Evolutionary conservation across 2,113 vertebrate species (phyloP).

Genomic region (Amblyopsis rosae): DNA sequence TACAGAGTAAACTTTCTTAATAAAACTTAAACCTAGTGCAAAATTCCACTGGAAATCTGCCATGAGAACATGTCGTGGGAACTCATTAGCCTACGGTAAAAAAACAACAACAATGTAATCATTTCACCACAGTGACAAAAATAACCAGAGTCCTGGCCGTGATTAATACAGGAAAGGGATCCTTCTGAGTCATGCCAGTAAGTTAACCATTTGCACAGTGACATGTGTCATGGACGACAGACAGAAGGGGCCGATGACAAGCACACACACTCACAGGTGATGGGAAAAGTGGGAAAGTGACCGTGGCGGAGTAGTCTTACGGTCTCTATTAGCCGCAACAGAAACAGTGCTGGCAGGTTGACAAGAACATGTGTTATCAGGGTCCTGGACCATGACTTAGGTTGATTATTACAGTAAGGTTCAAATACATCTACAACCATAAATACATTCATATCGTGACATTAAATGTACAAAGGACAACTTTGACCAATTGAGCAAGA

Average conservation of each 20-base stretch:
- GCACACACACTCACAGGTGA: slow-evolving; percentile 50
- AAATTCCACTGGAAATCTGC: too few species aligned
- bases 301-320: slow-evolving; percentile 27
- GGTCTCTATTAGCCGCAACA: slow-evolving; percentile 21
- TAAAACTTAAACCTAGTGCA: too few species aligned
- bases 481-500: too few species aligned
- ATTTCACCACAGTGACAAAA: slow-evolving; percentile 22
- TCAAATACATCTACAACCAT: too few species aligned
- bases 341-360: slow-evolving; percentile 11
- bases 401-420: too few species aligned
- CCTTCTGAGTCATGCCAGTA: slow-evolving; percentile 52
- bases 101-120: too few species aligned
- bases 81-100: too few species aligned
- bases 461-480: too few species aligned
- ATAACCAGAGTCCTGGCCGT: slow-evolving; percentile 18
- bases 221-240: slow-evolving; percentile 49
- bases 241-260: slow-evolving; percentile 54
- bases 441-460: too few species aligned
- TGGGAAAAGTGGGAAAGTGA: slow-evolving; percentile 47
- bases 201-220: slow-evolving; percentile 38
- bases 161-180: slow-evolving; percentile 24
- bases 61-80: too few species aligned
- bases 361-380: neutral
- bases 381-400: too few species aligned
- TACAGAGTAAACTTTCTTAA: too few species aligned